Evolutionary conservation across 2,888 invertebrate species (phyloP).

Genomic region (Leptinotarsa juncta): DNA sequence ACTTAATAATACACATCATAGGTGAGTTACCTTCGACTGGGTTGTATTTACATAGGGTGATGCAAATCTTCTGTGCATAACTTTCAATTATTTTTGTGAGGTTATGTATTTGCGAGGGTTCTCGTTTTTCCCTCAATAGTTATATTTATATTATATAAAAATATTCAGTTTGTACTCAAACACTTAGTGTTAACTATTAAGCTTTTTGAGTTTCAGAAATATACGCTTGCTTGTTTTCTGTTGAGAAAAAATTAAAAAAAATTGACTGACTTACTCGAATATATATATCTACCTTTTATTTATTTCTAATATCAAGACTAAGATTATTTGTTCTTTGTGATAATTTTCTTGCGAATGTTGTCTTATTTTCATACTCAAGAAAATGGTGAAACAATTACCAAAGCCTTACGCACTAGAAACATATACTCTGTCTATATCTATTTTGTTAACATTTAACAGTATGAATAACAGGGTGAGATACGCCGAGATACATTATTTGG

Average conservation of each 20-base stretch:
- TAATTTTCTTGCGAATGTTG: slow-evolving; percentile 9
- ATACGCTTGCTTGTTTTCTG: slow-evolving; percentile 8
- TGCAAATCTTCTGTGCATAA: background rate
- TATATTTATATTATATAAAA: slow-evolving; percentile 3
- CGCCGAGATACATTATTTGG: background rate
- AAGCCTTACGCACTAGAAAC: background rate
- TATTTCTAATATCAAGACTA: slow-evolving; percentile 9
- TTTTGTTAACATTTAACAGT: slow-evolving; percentile 20
- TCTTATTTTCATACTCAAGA: background rate
- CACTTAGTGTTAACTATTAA: slow-evolving; percentile 2
- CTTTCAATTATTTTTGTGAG: background rate
- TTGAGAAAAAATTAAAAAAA: background rate
- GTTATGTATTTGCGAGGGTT: slow-evolving; percentile 10
- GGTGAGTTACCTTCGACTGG: background rate
- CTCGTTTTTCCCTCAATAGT: background rate
- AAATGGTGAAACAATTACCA: slow-evolving; percentile 1
- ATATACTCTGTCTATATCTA: background rate
- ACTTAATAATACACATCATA: background rate
- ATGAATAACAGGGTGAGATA: background rate
- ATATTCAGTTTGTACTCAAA: slow-evolving; percentile 9
- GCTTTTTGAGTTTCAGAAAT: background rate
- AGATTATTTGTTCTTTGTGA: slow-evolving; percentile 16
- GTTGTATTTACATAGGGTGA: background rate
- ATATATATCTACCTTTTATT: slow-evolving; percentile 13
- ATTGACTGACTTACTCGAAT: slow-evolving; percentile 9